These are phyloP conservation scores for Pangasius mekongensis DNA, from an alignment of 2,797 vertebrate species.

Conservation along the genomic window DNA sequence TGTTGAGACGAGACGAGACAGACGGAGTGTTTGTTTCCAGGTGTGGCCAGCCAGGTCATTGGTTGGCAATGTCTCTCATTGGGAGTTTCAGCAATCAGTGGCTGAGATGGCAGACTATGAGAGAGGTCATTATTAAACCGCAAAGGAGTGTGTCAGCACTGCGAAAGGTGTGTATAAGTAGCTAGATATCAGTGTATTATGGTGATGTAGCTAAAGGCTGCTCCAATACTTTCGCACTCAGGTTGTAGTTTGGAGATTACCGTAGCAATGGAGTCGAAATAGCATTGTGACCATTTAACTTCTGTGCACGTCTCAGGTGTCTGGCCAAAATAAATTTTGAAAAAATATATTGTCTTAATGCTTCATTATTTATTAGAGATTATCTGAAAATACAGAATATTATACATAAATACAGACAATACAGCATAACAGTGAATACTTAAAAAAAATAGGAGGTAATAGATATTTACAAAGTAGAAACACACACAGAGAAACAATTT, in stretches of 20 bases:
- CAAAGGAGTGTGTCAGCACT: slow-evolving; percentile 57
- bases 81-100: slow-evolving; percentile 72
- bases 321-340: neutral
- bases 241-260: neutral
- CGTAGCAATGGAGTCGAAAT: neutral
- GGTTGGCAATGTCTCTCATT: slow-evolving; percentile 67
- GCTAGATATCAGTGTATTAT: slow-evolving; percentile 24
- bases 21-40: slow-evolving; percentile 17
- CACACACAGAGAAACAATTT: neutral
- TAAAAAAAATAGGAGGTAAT: neutral
- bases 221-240: neutral
- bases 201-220: neutral
- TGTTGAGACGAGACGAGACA: slow-evolving; percentile 35
- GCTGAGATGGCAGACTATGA: slow-evolving; percentile 71
- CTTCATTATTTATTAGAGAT: neutral
- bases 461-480: neutral
- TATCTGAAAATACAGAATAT: neutral
- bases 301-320: neutral
- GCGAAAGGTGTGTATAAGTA: slow-evolving; percentile 62
- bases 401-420: neutral
- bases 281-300: neutral
- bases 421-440: neutral
- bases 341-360: neutral
- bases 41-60: slow-evolving; percentile 23
- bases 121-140: slow-evolving; percentile 60